Conservation (phyloP, 2,888 invertebrate species). For the Ormyrus pomaceus region DNA sequence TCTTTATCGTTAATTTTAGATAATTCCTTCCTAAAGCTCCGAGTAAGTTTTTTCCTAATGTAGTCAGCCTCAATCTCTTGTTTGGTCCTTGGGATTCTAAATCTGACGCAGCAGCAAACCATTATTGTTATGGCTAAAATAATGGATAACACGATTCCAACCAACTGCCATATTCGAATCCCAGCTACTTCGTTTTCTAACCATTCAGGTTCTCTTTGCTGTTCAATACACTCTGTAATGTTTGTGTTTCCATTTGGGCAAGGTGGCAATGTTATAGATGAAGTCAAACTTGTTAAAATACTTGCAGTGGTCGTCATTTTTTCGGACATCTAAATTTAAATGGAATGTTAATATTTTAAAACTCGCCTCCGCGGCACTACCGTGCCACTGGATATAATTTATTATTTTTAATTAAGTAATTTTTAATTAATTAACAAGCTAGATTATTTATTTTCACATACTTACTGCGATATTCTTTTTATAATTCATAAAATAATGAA, state of each 20-base stretch:
- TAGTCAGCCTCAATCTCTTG: slow-evolving; percentile 97
- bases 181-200: slow-evolving; percentile 83
- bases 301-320: slow-evolving; percentile 25
- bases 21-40: slow-evolving; percentile 88
- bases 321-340: neutral
- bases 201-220: slow-evolving; percentile 78
- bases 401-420: neutral
- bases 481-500: neutral
- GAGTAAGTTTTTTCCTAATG: slow-evolving; percentile 88
- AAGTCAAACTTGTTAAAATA: slow-evolving; percentile 12
- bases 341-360: neutral
- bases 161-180: slow-evolving; percentile 86
- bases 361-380: too few species aligned
- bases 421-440: neutral
- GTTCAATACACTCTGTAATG: slow-evolving; percentile 64
- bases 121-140: slow-evolving; percentile 78
- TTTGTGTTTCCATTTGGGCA: slow-evolving; percentile 64
- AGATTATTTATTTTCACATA: neutral
- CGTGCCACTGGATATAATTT: too few species aligned
- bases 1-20: slow-evolving; percentile 89
- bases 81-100: slow-evolving; percentile 94
- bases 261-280: slow-evolving; percentile 58
- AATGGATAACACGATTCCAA: slow-evolving; percentile 69
- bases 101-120: slow-evolving; percentile 92
- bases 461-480: neutral